Evolutionary conservation across 2,113 vertebrate species (phyloP).

Genomic region (Pomatostomus ruficeps): DNA sequence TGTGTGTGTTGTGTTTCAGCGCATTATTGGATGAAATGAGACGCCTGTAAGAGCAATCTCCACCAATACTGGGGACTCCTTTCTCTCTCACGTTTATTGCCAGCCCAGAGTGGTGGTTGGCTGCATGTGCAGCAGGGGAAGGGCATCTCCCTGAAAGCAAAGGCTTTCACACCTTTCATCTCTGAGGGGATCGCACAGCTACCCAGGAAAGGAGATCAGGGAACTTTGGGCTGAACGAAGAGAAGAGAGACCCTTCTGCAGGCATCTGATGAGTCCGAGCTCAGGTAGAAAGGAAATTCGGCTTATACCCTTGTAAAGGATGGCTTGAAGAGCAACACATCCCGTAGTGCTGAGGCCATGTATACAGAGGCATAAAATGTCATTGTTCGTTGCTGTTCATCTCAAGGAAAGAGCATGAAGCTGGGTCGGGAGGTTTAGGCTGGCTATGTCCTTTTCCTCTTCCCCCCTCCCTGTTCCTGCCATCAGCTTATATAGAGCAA

Average conservation of each 20-base stretch:
- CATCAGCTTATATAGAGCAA: not conserved
- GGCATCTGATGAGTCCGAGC: accelerated
- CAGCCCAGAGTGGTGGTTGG: not conserved
- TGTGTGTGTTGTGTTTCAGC: not conserved
- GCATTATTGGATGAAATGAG: not conserved
- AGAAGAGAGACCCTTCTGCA: not conserved
- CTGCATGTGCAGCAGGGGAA: not conserved
- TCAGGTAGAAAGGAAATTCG: not conserved
- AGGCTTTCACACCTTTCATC: not conserved
- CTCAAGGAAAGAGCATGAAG: not conserved
- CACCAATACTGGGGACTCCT: not conserved
- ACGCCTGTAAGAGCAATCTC: not conserved
- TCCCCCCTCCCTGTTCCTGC: not conserved
- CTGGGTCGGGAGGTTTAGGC: not conserved
- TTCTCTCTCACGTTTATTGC: not conserved
- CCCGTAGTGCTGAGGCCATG: not conserved
- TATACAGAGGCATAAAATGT: not conserved
- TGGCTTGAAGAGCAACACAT: not conserved
- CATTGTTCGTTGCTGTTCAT: not conserved
- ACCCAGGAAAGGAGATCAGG: not conserved
- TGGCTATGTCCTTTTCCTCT: not conserved
- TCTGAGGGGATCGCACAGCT: not conserved
- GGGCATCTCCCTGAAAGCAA: not conserved
- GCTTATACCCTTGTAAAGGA: not conserved
- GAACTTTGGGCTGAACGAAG: not conserved